Evolutionary conservation across 2,888 invertebrate genomes (phyloP).

Genomic region (Nezara viridula): DNA sequence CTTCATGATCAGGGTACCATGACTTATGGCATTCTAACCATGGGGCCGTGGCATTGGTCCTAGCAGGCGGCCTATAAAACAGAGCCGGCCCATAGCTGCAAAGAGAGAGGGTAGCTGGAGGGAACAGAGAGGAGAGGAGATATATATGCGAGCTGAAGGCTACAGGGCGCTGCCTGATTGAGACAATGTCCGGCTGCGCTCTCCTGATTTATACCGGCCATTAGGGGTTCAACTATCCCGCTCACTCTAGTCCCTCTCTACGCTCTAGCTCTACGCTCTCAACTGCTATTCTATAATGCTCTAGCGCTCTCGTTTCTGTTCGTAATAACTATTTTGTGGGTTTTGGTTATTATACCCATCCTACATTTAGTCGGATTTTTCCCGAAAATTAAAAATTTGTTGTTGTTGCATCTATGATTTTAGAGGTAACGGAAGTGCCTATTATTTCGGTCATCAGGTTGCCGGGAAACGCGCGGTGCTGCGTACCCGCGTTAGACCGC

Average conservation of each 20-base stretch:
- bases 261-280: not conserved
- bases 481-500: too few species aligned
- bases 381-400: too few species aligned
- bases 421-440: too few species aligned
- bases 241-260: too few species aligned
- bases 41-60: not conserved
- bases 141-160: not conserved
- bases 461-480: too few species aligned
- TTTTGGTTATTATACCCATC: too few species aligned
- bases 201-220: conserved; percentile 42
- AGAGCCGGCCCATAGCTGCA: not conserved
- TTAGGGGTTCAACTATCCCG: conserved; percentile 51
- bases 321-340: not conserved
- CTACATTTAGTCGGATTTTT: too few species aligned
- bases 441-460: too few species aligned
- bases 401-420: too few species aligned
- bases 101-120: not conserved
- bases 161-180: conserved; percentile 10
- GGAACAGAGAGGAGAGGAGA: not conserved
- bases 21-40: not conserved
- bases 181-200: conserved; percentile 48
- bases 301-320: not conserved
- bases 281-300: not conserved
- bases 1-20: not conserved
- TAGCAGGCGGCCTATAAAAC: not conserved